Evolutionary conservation across 2,888 invertebrate species (phyloP).

Genomic region (Iselma pallidipennis): DNA sequence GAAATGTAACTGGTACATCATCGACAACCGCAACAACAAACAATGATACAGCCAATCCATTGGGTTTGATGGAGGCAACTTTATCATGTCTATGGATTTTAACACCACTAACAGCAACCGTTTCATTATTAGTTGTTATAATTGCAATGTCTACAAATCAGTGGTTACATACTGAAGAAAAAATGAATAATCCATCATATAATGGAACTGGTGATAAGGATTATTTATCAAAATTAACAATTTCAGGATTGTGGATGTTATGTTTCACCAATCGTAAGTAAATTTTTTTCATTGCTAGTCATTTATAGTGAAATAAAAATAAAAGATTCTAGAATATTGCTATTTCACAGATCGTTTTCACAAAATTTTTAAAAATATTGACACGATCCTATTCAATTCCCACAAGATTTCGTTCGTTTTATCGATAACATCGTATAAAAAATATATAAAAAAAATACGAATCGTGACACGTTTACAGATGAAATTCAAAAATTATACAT

Average conservation of each 20-base stretch:
- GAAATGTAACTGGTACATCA: conserved; percentile 47
- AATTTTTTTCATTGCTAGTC: background rate
- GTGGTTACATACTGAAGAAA: conserved; percentile 88
- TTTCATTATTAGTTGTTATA: conserved; percentile 72
- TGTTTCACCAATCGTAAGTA: conserved; percentile 80
- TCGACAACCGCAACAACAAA: conserved; percentile 40
- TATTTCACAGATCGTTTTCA: too few species aligned
- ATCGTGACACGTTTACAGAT: too few species aligned
- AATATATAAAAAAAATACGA: background rate
- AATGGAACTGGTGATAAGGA: conserved; percentile 78
- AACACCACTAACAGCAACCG: conserved; percentile 69
- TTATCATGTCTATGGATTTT: conserved; percentile 66
- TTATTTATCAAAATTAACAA: conserved; percentile 72
- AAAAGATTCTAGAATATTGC: too few species aligned
- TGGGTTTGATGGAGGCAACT: conserved; percentile 61
- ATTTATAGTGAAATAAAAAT: background rate
- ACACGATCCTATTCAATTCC: background rate
- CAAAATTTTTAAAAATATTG: background rate
- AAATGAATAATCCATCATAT: conserved; percentile 75
- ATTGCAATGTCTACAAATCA: conserved; percentile 78
- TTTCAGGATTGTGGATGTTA: conserved; percentile 81
- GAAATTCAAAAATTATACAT: too few species aligned
- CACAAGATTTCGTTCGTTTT: background rate
- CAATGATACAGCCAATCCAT: conserved; percentile 39
- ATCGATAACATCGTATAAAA: too few species aligned